Conservation (phyloP, 2,797 vertebrate species). For the Euthynnus affinis region DNA sequence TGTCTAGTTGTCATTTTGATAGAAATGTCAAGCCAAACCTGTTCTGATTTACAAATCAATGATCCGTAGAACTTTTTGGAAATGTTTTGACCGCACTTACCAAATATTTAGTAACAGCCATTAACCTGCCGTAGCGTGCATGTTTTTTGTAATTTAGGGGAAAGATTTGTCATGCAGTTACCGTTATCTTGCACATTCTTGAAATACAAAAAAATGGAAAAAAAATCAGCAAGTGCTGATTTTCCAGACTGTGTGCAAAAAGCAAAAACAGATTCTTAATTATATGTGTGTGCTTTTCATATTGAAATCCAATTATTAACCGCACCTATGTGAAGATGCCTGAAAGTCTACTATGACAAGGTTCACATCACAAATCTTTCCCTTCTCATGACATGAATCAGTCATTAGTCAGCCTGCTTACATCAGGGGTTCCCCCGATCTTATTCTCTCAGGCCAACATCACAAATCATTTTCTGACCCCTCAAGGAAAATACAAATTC, state of each 20-base stretch:
- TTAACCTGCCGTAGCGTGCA: neutral
- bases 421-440: conserved; percentile 44
- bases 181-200: neutral
- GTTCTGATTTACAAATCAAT: too few species aligned
- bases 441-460: neutral
- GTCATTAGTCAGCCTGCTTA: conserved; percentile 23
- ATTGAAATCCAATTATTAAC: conserved; percentile 40
- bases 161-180: neutral
- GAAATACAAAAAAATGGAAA: neutral
- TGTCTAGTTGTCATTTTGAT: too few species aligned
- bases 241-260: neutral
- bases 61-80: too few species aligned
- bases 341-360: neutral
- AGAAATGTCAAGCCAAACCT: too few species aligned
- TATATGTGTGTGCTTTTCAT: conserved; percentile 11
- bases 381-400: conserved; percentile 41
- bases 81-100: too few species aligned
- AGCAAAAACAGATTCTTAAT: conserved; percentile 8
- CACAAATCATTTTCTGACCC: neutral
- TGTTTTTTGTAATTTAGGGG: neutral
- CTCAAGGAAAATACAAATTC: conserved; percentile 28
- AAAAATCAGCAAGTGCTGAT: neutral
- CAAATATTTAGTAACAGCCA: neutral
- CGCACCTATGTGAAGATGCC: conserved; percentile 36
- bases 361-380: neutral